These are phyloP conservation scores for Paedocypris sp. DNA, from an alignment of 2,113 vertebrate species.

Conservation along the genomic window DNA sequence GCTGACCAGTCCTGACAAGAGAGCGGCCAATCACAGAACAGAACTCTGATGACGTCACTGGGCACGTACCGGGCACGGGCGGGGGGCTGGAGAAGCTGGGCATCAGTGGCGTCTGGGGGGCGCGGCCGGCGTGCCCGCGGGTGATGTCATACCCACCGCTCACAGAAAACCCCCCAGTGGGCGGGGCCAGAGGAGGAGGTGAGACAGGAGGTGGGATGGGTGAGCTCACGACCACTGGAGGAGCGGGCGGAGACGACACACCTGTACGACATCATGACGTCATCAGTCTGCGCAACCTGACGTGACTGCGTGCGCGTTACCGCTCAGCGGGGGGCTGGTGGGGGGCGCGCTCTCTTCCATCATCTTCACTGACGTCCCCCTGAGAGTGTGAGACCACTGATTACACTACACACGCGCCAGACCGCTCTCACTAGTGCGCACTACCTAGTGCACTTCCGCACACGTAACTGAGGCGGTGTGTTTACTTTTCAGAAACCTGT, in stretches of 20 bases:
- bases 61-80: conserved; percentile 66
- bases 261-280: conserved; percentile 34
- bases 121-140: conserved; percentile 81
- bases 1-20: conserved; percentile 58
- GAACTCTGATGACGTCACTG: not conserved
- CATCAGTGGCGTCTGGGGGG: conserved; percentile 89
- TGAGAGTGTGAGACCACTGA: not conserved
- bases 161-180: conserved; percentile 68
- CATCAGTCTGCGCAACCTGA: not conserved
- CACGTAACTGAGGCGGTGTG: no score
- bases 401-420: no score
- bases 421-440: no score
- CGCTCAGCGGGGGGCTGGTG: conserved; percentile 65
- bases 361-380: conserved; percentile 64
- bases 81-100: conserved; percentile 70
- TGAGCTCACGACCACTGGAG: conserved; percentile 28
- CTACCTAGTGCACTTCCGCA: no score
- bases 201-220: conserved; percentile 43
- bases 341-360: conserved; percentile 97
- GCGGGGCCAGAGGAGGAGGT: conserved; percentile 62
- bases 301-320: conserved; percentile 42
- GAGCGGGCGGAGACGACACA: conserved; percentile 46
- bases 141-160: conserved; percentile 81
- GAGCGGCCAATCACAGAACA: not conserved
- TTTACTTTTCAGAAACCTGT: no score